Base-by-base conservation (phyloP, 2,113 vertebrate species). In the Seriola aureovittata region DNA sequence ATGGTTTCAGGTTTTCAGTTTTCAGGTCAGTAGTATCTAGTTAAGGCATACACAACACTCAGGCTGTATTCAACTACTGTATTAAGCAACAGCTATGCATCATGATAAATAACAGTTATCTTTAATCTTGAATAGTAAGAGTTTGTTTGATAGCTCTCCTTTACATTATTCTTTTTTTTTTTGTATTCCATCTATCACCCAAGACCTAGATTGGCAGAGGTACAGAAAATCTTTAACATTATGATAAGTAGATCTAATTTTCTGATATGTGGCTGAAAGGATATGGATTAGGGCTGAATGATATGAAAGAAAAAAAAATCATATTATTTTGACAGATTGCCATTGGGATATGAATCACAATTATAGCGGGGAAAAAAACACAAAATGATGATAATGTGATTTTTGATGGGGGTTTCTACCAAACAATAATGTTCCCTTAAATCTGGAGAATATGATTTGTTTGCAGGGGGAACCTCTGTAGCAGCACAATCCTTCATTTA, bases 51-150 rank as follows among this genome's bases (percentile, higher is more conserved):
- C 78, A 73, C 81, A 78, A 76, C 68, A 92, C 92, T 94, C 90
- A 91, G 92, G 91, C 91, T 93, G 77, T 88, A 90, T 80, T 87
- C 72, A 91, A 92, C 93, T 94, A 92, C 93, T 94, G 92, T 93
- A 92, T 90, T 88, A 90, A 85, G 55, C 76, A 88, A 85, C 77
- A 85, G 72, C 81, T 80, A 86, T 85, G 82, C 83, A 88, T 84
- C 63, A 62, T 71, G 80, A 85, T 77, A 73, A 78, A 71, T 81
- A 58, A 72, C 63, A 59, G 46, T 75, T 89, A 68, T 86, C 71
- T 63, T 84, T 62, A 72, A 84, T 81, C 46, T 64, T 69, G 21
- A 75, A 73, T 42, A 75, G 34, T 71, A 88, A 65, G 21, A 38
- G 5, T 70, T 82, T 70, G 83, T 82, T 78, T 81, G 72, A 79